Conservation (phyloP, 2,113 vertebrate genomes). For the Colistium nudipinnis region DNA sequence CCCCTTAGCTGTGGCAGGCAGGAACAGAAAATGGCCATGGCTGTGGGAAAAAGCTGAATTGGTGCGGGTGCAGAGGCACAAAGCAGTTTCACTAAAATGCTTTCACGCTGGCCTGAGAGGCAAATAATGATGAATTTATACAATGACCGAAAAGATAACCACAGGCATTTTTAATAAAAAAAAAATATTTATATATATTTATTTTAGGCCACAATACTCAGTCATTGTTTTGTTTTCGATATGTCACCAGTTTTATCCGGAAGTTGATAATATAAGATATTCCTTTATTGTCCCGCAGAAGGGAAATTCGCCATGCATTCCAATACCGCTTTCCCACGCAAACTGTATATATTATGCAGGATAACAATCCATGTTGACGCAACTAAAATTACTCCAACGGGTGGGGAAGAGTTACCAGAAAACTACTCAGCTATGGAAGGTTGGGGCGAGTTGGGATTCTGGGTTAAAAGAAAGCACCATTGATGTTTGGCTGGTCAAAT, state of each 20-base stretch:
- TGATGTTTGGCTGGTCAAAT: neutral
- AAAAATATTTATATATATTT: neutral
- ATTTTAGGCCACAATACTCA: neutral
- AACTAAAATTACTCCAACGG: neutral
- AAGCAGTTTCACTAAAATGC: constrained; percentile 21
- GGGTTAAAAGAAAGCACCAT: neutral
- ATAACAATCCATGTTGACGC: neutral
- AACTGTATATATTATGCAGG: neutral
- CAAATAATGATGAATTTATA: constrained; percentile 3
- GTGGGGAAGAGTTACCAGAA: neutral
- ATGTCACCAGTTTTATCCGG: neutral
- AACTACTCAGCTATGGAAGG: neutral
- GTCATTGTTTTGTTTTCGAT: neutral
- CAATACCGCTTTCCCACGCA: neutral
- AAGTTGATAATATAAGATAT: no score
- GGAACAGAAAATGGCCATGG: constrained; percentile 31
- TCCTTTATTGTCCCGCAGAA: no score
- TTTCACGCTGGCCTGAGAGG: constrained; percentile 1
- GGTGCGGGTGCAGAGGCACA: constrained; percentile 4
- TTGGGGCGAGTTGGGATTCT: neutral
- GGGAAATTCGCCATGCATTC: no score
- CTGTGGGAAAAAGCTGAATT: neutral
- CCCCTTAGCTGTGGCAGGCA: constrained; percentile 49
- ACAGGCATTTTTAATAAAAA: neutral
- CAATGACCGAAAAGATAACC: neutral